These are phyloP conservation scores for Melanotaenia parkinsoni DNA, from an alignment of 2,797 vertebrate species.

Conservation along the genomic window DNA sequence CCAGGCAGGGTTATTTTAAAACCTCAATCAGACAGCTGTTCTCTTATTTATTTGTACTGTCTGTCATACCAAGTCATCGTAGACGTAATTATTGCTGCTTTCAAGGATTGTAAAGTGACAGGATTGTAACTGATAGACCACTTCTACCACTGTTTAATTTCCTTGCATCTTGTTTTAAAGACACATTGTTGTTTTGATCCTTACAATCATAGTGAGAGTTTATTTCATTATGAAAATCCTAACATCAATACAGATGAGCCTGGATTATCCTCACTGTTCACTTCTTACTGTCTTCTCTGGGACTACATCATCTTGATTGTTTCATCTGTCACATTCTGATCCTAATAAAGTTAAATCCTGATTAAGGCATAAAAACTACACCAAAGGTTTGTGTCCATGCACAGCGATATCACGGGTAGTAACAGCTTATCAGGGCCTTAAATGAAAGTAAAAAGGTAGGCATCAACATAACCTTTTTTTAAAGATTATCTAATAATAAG, in stretches of 20 bases:
- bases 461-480: not conserved
- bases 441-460: not conserved
- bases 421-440: not conserved
- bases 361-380: not conserved
- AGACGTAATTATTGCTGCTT: constrained; percentile 63
- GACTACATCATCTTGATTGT: not conserved
- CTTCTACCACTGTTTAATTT: constrained; percentile 37
- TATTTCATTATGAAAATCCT: constrained; percentile 53
- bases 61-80: constrained; percentile 56
- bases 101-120: constrained; percentile 68
- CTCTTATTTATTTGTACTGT: constrained; percentile 67
- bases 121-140: constrained; percentile 70
- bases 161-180: constrained; percentile 58
- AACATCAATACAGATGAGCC: constrained; percentile 57
- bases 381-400: not conserved
- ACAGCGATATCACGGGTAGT: not conserved
- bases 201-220: constrained; percentile 46
- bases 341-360: not conserved
- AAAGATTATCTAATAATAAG: not conserved
- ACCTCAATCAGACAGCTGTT: constrained; percentile 58
- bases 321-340: not conserved
- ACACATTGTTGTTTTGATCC: constrained; percentile 45
- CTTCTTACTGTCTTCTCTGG: constrained; percentile 4
- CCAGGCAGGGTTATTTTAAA: constrained; percentile 54
- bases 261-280: constrained; percentile 21